Conservation (phyloP, 2,797 vertebrate genomes). For the Anolis apletophallus region DNA sequence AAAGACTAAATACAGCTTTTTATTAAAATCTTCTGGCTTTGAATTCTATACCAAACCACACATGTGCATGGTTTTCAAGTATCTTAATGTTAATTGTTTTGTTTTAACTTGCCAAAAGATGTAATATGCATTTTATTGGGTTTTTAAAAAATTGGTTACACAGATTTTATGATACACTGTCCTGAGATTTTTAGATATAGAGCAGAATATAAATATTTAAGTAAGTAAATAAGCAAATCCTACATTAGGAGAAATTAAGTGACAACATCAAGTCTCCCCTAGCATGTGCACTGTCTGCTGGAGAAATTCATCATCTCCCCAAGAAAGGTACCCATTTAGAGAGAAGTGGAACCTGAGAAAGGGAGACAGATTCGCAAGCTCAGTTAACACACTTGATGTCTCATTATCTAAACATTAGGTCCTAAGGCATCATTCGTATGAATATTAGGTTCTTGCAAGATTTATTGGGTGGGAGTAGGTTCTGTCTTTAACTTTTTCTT, state of each 20-base stretch:
- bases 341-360: not conserved
- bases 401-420: not conserved
- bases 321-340: not conserved
- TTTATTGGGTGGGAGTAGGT: not conserved
- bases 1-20: no score
- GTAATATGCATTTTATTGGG: no score
- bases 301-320: not conserved
- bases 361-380: not conserved
- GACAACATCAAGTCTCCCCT: no score
- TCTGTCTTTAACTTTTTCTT: not conserved
- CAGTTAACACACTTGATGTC: not conserved
- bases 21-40: no score
- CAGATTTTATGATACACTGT: no score
- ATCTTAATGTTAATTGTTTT: no score
- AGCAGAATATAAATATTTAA: no score
- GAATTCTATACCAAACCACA: no score
- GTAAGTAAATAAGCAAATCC: not conserved
- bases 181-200: no score
- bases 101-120: no score
- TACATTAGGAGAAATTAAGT: not conserved
- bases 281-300: not conserved
- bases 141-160: no score
- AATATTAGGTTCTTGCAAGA: constrained; percentile 7
- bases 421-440: not conserved
- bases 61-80: no score